phyloP scores from a whole-genome alignment of 2,797 vertebrate species.

The Gallinago stenura region DNA sequence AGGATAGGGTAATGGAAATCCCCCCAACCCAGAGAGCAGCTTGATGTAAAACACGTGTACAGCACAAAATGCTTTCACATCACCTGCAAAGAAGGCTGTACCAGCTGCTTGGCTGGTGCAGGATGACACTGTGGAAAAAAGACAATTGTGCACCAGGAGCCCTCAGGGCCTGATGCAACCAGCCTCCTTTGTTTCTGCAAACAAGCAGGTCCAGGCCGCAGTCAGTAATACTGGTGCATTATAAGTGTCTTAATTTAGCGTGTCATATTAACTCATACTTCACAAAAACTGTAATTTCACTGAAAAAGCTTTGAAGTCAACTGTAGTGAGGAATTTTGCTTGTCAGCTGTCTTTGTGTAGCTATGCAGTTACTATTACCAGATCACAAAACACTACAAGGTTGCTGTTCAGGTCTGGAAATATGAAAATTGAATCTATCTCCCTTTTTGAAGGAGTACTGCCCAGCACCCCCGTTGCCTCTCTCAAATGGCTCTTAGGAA shows the following conservation, averaged over 20 bases:
- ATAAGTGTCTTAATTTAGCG: background rate
- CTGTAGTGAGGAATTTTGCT: background rate
- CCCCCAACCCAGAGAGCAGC: background rate
- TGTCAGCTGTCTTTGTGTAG: background rate
- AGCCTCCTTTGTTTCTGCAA: background rate
- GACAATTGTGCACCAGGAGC: background rate
- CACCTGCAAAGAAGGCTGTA: background rate
- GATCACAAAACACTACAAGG: background rate
- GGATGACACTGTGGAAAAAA: background rate
- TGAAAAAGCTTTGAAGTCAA: background rate
- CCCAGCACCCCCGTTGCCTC: rapidly evolving
- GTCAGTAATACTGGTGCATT: background rate
- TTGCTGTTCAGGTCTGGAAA: background rate
- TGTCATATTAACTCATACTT: background rate
- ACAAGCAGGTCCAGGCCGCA: background rate
- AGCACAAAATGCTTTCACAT: conserved; percentile 17
- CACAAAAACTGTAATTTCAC: background rate
- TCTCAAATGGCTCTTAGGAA: background rate
- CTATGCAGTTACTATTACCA: background rate
- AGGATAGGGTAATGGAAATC: background rate
- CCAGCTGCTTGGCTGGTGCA: background rate
- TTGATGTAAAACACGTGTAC: conserved; percentile 26
- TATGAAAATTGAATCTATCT: background rate
- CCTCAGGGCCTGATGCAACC: background rate
- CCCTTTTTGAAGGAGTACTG: background rate